Evolutionary conservation across 1,140 invertebrate species (phyloP).

Genomic region (Dendroctonus ponderosae): DNA sequence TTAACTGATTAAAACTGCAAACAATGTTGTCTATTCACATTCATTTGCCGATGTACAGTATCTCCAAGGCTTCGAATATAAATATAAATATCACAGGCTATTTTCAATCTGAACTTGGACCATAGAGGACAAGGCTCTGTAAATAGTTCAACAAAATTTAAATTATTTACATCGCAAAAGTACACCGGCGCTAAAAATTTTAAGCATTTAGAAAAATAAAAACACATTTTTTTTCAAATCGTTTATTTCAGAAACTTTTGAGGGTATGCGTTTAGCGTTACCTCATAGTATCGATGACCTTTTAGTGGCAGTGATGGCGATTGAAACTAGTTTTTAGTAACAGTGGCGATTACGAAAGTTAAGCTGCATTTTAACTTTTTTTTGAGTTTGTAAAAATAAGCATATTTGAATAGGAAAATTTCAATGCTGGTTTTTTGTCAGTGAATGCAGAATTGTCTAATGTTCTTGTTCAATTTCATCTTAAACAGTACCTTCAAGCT

Average conservation of each 20-base stretch:
- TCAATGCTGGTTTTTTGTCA: background rate
- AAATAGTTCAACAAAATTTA: conserved; percentile 3
- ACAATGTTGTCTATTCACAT: too few species aligned
- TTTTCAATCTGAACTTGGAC: conserved; percentile 11
- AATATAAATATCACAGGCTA: background rate
- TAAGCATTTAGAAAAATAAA: background rate
- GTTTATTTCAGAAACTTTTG: background rate
- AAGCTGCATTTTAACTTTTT: background rate
- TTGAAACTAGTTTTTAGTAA: background rate
- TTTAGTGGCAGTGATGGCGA: conserved; percentile 2
- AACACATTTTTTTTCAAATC: background rate
- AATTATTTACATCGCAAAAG: background rate
- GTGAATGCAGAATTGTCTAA: background rate
- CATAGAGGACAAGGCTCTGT: conserved; percentile 4
- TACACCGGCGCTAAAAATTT: background rate
- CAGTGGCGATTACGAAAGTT: background rate
- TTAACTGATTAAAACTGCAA: too few species aligned
- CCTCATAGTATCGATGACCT: too few species aligned
- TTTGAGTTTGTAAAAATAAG: background rate
- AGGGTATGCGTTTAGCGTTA: background rate
- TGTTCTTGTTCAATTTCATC: background rate
- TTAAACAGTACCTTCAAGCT: too few species aligned
- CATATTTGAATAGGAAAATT: background rate
- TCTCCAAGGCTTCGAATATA: too few species aligned
- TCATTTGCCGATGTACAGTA: too few species aligned